A percentile compares a stretch with the other conserved stretches of the same genome.
Evolutionary conservation across 2,888 invertebrate genomes (phyloP).

Genomic region (Coecobrya sp.): DNA sequence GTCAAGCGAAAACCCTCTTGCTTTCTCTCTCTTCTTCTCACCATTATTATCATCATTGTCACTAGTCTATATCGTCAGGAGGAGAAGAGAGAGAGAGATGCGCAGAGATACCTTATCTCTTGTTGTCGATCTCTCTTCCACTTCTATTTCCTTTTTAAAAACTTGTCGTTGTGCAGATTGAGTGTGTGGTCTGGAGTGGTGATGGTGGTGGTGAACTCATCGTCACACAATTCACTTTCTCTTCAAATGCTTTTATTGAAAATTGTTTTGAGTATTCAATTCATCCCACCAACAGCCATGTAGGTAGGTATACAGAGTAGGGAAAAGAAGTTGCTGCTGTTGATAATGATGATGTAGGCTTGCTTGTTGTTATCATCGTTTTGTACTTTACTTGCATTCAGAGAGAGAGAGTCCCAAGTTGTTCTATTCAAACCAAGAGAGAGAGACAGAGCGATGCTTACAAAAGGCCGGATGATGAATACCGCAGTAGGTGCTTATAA

Average conservation of each 20-base stretch:
- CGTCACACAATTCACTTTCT: conserved; percentile 1
- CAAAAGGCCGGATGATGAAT: conserved; percentile 38
- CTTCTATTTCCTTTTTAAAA: conserved; percentile 2
- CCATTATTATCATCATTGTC: neutral
- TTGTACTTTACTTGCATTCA: conserved; percentile 20
- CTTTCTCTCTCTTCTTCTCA: neutral
- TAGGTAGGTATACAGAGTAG: neutral
- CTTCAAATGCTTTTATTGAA: conserved; percentile 35
- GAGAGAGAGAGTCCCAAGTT: too few relatives aligned
- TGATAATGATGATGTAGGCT: neutral
- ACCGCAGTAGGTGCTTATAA: conserved; percentile 2
- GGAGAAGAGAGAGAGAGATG: neutral
- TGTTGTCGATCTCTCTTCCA: conserved; percentile 3
- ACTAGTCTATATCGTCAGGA: neutral
- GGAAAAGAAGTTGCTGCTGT: neutral
- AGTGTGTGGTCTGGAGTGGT: neutral
- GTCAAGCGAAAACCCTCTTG: conserved; percentile 45
- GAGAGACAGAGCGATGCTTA: neutral
- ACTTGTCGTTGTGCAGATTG: neutral
- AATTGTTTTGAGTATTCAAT: conserved; percentile 27
- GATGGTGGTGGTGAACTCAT: neutral
- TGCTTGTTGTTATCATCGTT: conserved; percentile 8
- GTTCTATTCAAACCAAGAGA: conserved; percentile 1
- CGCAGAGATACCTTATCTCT: neutral
- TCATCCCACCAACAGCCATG: neutral